Conservation (phyloP, 1,140 invertebrate species). For the Bombyx mandarina region DNA sequence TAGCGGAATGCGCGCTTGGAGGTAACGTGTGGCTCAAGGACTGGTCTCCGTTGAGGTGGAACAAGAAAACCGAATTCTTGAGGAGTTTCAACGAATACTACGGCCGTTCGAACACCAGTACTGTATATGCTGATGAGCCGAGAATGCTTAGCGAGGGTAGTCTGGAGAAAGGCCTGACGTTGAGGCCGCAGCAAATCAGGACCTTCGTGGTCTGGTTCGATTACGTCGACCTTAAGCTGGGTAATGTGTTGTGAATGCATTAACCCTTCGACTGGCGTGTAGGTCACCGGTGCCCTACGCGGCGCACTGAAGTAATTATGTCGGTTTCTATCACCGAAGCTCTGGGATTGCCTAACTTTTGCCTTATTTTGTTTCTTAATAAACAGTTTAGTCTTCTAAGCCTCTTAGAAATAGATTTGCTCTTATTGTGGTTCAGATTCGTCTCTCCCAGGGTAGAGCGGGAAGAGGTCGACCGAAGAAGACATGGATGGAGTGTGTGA, state of each 20-base stretch:
- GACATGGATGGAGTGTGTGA: no score
- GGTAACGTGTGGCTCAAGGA: slow-evolving; percentile 75
- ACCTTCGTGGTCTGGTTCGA: slow-evolving; percentile 26
- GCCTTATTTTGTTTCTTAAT: no score
- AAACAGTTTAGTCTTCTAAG: no score
- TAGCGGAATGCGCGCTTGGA: slow-evolving; percentile 76
- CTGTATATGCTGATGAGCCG: slow-evolving; percentile 12
- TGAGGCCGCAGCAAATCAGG: slow-evolving; percentile 38
- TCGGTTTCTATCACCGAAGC: no score
- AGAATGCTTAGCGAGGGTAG: slow-evolving; percentile 9
- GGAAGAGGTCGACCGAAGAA: no score
- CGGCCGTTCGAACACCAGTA: slow-evolving; percentile 12
- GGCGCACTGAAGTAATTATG: no score
- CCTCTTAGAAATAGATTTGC: no score
- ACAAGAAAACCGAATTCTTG: slow-evolving; percentile 27
- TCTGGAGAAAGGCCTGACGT: slow-evolving; percentile 17
- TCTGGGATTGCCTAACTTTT: no score
- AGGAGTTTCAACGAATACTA: slow-evolving; percentile 38
- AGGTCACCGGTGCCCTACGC: no score
- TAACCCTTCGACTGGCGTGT: no score
- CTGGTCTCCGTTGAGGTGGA: slow-evolving; percentile 66
- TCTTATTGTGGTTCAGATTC: no score
- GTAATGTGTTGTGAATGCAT: slow-evolving; percentile 1
- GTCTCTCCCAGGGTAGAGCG: no score
- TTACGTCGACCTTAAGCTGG: slow-evolving; percentile 2